A percentile compares a stretch with the other conserved stretches of the same genome.
phyloP scores from a whole-genome alignment of 1,140 invertebrate species.

The Drosophila willistoni region DNA sequence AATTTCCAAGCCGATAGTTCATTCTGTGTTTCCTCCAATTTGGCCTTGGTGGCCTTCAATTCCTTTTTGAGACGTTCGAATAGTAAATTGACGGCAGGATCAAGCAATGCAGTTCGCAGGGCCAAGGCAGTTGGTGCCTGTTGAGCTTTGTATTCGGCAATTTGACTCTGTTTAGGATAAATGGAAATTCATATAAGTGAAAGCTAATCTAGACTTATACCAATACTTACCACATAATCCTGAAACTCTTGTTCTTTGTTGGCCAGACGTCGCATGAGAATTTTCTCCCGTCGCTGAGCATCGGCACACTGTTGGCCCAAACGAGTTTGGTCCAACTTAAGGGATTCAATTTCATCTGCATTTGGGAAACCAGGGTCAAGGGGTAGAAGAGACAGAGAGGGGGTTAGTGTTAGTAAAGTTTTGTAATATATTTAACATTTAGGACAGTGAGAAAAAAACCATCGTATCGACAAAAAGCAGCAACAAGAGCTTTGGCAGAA shows the following conservation, averaged over 20 bases:
- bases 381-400: not conserved
- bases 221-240: conserved; percentile 92
- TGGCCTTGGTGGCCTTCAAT: conserved; percentile 93
- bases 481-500: conserved; percentile 29
- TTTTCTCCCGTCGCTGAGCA: conserved; percentile 94
- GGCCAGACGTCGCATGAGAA: conserved; percentile 94
- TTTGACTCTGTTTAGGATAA: conserved; percentile 90
- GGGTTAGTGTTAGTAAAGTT: not conserved
- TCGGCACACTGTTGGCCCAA: conserved; percentile 92
- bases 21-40: conserved; percentile 98
- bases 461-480: conserved; percentile 24
- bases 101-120: conserved; percentile 92
- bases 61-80: conserved; percentile 96
- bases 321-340: conserved; percentile 92
- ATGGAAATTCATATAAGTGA: too few relatives aligned
- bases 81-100: conserved; percentile 97
- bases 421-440: not conserved
- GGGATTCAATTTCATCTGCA: conserved; percentile 88
- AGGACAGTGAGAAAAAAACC: not conserved
- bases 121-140: conserved; percentile 91
- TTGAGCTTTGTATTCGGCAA: conserved; percentile 93
- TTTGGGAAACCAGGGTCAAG: not conserved
- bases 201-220: too few relatives aligned
- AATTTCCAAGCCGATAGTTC: conserved; percentile 99
- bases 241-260: conserved; percentile 98